Base-by-base conservation (phyloP, 2,888 invertebrate genomes). In the Pristionchus japonicus region DNA sequence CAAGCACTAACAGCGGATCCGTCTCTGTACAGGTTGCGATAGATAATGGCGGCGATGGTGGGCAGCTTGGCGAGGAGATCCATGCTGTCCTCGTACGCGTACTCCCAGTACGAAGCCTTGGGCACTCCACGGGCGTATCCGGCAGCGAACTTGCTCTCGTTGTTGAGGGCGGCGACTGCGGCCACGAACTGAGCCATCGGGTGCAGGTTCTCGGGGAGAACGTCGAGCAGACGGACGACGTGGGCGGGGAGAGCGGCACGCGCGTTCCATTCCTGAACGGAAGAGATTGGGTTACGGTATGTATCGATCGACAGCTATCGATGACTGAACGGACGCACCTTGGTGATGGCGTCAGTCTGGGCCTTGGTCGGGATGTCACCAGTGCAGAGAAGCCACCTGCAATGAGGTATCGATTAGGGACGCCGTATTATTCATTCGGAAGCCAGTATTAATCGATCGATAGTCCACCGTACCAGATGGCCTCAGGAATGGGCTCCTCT, bases 51-150 rank as follows among this genome's bases (percentile, higher is more conserved):
- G 0, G 98, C 98, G 31, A 98, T 96, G 37, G 97, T 97, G 0
- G 98, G 98, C 94, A 98, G 95, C 95, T 98, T 98, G 86, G 98
- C 98, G 94, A 98, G 97, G 93, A 98, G 95, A 95, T 98, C 97
- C 97, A 98, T 98, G 27, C 97, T 96, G 95, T 98, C 98, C 95
- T 89, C 87, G 57, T 87, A 87, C 7, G 89, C 87, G 43, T 87
- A 89, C 83, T 87, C 83, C 89, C 86, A 89, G 43, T 83, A 84
- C 11, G 88, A 89, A 74, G 90, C 88, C 87, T 92, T 92, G 37
- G 89, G 97, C 0, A 97, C 97, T 74, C 98, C 98, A 91, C 97
- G 96, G 23, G 96, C 95, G 95, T 98, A 98, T 0, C 98, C 98
- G 95, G 97, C 96, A 17, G 97, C 97, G 95, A 97, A 98, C 94